Conservation (phyloP, 1,140 invertebrate species). For the Brachionus rubens region DNA sequence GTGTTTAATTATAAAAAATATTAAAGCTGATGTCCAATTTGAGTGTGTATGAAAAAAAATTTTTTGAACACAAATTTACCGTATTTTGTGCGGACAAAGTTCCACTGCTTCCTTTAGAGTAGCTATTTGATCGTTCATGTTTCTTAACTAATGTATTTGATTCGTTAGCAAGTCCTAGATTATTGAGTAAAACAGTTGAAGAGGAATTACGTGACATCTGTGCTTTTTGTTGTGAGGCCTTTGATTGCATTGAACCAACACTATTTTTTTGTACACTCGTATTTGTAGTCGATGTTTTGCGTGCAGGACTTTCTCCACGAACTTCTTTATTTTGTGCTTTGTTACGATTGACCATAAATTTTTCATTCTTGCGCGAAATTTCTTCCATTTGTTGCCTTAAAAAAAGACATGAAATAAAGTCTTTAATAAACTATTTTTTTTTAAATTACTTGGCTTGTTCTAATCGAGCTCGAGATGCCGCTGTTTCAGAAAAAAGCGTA, state of each 20-base stretch:
- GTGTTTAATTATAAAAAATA: neutral
- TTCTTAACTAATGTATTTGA: neutral
- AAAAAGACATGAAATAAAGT: neutral
- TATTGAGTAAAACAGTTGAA: neutral
- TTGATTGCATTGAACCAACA: neutral
- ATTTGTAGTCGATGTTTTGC: neutral
- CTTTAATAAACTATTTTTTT: neutral
- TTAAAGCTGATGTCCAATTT: constrained; percentile 23
- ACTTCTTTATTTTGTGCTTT: constrained; percentile 37
- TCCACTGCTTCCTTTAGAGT: neutral
- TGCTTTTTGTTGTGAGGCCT: neutral
- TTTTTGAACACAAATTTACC: constrained; percentile 1
- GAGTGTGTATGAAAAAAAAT: too few species aligned
- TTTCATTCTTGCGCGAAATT: constrained; percentile 45
- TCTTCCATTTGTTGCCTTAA: constrained; percentile 46
- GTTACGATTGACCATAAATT: constrained; percentile 13
- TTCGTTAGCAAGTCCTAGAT: neutral
- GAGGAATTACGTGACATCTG: constrained; percentile 5
- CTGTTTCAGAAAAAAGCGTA: constrained; percentile 74
- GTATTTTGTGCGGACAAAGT: neutral
- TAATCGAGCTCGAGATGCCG: constrained; percentile 70
- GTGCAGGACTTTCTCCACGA: neutral
- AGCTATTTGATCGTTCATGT: constrained; percentile 17
- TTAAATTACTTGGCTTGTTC: constrained; percentile 61
- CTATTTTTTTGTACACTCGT: constrained; percentile 10